A percentile compares a stretch with the other conserved stretches of the same genome.
These are phyloP conservation scores for Cylindroiulus punctatus DNA, from an alignment of 2,888 invertebrate species.

Conservation along the genomic window DNA sequence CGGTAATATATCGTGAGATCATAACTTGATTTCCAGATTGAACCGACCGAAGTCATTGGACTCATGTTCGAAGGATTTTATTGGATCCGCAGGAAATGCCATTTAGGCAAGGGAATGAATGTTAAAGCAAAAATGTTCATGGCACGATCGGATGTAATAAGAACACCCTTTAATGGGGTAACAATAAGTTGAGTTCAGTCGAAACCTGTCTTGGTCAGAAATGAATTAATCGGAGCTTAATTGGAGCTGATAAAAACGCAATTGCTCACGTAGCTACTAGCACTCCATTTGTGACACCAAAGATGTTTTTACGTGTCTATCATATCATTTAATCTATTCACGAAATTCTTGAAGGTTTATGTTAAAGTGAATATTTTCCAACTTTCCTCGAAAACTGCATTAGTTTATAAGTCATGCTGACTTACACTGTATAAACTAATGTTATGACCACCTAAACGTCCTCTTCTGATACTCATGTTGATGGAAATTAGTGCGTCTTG, in stretches of 20 bases:
- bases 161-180: neutral
- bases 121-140: neutral
- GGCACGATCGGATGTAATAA: neutral
- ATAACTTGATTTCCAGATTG: conserved; percentile 35
- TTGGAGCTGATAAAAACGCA: neutral
- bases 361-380: too few relatives aligned
- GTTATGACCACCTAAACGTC: neutral
- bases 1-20: conserved; percentile 27
- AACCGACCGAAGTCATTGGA: conserved; percentile 7
- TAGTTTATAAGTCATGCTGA: neutral
- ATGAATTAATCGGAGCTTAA: neutral
- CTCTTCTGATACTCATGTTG: neutral
- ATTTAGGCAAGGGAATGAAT: conserved; percentile 22
- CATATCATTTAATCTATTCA: neutral
- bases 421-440: too few relatives aligned
- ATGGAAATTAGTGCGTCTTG: neutral
- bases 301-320: neutral
- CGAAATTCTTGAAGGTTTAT: neutral
- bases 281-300: neutral
- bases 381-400: too few relatives aligned
- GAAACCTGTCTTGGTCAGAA: neutral
- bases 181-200: conserved; percentile 6
- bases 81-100: conserved; percentile 5
- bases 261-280: neutral
- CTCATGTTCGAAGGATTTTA: conserved; percentile 36